Evolutionary conservation across 1,140 invertebrate species (phyloP).

Genomic region (Drosophila lacteicornis): DNA sequence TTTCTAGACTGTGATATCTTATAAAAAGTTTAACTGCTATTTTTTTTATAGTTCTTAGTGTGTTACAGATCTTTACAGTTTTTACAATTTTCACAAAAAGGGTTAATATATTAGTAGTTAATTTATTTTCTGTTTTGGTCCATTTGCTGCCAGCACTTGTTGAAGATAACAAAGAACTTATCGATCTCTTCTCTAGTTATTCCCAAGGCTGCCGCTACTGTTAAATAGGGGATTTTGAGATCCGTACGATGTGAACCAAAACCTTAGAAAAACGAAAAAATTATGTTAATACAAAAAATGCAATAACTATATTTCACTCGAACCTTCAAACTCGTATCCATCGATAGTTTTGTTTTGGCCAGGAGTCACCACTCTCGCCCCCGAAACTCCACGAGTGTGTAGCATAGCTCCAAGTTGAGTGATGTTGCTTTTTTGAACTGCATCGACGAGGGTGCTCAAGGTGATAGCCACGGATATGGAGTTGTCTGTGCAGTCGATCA

Average conservation of each 20-base stretch:
- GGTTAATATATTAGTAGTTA: neutral
- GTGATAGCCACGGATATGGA: conserved; percentile 90
- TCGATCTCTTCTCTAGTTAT: conserved; percentile 72
- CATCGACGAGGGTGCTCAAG: conserved; percentile 36
- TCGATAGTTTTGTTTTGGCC: conserved; percentile 71
- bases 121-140: neutral
- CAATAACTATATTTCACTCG: conserved; percentile 7
- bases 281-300: neutral
- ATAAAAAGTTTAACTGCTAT: too few species aligned
- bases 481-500: conserved; percentile 90
- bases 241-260: conserved; percentile 76
- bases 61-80: neutral
- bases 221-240: conserved; percentile 73
- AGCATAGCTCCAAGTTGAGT: conserved; percentile 83
- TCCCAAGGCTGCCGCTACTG: conserved; percentile 80
- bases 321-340: conserved; percentile 70
- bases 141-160: conserved; percentile 65
- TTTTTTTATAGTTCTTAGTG: neutral
- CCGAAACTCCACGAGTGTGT: conserved; percentile 80
- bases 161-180: conserved; percentile 74
- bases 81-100: neutral
- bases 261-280: conserved; percentile 40
- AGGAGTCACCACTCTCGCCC: conserved; percentile 73
- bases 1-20: too few species aligned
- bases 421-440: conserved; percentile 3